phyloP scores from a whole-genome alignment of 2,113 vertebrate genomes.

The Hypanus sabinus region DNA sequence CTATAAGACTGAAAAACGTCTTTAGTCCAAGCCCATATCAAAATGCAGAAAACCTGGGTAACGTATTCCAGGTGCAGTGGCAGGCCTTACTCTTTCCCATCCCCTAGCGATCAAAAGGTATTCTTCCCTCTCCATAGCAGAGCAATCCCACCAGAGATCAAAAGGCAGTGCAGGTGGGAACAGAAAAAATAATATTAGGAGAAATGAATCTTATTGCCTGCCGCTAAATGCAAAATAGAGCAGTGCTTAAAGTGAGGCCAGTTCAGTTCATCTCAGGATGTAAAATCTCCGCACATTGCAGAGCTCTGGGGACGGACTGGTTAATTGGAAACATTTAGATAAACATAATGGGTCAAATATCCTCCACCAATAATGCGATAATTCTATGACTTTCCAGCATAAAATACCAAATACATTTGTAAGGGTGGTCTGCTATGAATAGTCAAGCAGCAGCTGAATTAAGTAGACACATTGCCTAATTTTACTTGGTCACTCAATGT shows the following conservation, averaged over 20 bases:
- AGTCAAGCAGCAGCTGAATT: neutral
- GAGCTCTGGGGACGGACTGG: neutral
- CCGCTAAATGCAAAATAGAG: no score
- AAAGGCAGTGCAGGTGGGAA: no score
- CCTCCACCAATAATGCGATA: neutral
- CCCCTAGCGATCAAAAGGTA: no score
- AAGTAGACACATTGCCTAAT: neutral
- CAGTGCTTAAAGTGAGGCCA: neutral
- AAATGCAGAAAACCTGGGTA: no score
- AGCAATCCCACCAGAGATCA: no score
- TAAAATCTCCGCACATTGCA: neutral
- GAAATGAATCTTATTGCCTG: neutral
- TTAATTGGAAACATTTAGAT: neutral
- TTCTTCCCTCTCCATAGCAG: no score
- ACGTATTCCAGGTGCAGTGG: no score
- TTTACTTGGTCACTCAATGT: neutral
- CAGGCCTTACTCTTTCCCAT: no score
- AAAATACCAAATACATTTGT: no score
- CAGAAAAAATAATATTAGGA: neutral
- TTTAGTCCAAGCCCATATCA: no score
- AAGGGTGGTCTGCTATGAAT: no score
- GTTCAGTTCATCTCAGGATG: neutral
- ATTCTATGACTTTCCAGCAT: neutral
- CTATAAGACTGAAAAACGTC: no score
- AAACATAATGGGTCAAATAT: neutral